These are phyloP conservation scores for Pangasius djambal DNA, from an alignment of 2,797 vertebrate genomes.

Conservation along the genomic window DNA sequence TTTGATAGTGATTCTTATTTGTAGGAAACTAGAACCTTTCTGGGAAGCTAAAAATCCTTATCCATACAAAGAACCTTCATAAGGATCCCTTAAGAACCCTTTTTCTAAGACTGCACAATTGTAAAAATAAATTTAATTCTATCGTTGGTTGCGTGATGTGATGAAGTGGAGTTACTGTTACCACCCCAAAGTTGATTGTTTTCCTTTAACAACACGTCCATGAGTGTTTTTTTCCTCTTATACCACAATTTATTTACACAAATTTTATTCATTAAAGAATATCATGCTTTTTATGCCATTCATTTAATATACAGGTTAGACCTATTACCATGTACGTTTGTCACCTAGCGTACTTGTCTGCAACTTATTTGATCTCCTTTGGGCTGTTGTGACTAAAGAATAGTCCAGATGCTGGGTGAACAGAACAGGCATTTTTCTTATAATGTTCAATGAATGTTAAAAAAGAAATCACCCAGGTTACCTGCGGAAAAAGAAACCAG, in stretches of 20 bases:
- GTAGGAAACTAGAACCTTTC: neutral
- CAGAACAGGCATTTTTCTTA: neutral
- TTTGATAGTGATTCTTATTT: neutral
- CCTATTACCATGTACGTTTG: neutral
- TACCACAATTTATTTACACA: neutral
- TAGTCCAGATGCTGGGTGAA: neutral
- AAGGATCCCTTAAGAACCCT: neutral
- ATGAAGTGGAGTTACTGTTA: neutral
- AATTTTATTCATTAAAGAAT: neutral
- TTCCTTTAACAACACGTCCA: neutral
- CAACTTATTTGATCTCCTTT: neutral
- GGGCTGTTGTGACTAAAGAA: neutral
- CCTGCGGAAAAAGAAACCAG: slow-evolving; percentile 20
- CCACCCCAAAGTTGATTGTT: neutral
- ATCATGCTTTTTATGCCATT: neutral
- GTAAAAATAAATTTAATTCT: neutral
- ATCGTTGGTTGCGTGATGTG: neutral
- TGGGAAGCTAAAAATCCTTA: neutral
- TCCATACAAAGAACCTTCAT: neutral
- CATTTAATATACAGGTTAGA: neutral
- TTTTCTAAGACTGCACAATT: neutral
- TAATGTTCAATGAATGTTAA: neutral
- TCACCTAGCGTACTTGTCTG: neutral
- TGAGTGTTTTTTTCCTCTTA: neutral
- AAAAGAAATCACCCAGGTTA: neutral